A percentile compares a stretch with the other conserved stretches of the same genome.
phyloP scores from a whole-genome alignment of 2,797 vertebrate species.

The Enteromius anoplus region DNA sequence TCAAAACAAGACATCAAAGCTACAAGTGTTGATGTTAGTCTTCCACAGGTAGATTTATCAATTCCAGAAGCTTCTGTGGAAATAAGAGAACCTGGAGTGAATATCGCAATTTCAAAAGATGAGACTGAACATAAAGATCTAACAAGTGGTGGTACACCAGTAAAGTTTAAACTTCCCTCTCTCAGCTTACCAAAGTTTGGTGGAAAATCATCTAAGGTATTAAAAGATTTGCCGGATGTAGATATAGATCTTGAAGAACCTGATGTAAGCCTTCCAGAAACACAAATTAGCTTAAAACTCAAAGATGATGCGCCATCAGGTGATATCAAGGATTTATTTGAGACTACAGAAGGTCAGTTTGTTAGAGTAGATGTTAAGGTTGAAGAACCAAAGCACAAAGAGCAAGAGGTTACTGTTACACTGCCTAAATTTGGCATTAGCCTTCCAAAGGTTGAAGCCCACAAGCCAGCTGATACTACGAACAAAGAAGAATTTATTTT shows the following conservation, averaged over 20 bases:
- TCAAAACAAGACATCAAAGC: conserved; percentile 36
- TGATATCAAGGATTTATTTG: conserved; percentile 22
- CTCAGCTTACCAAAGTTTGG: conserved; percentile 60
- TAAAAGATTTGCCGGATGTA: conserved; percentile 28
- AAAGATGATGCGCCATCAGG: conserved; percentile 17
- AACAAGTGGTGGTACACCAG: conserved; percentile 50
- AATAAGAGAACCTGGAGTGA: conserved; percentile 34
- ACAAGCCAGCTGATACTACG: conserved; percentile 1
- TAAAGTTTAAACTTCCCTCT: conserved; percentile 53
- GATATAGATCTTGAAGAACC: conserved; percentile 53
- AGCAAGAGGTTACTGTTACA: conserved; percentile 37
- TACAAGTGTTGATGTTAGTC: conserved; percentile 40
- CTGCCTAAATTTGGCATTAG: conserved; percentile 65
- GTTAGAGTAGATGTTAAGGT: conserved; percentile 24
- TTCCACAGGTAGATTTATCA: conserved; percentile 42
- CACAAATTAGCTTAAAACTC: not conserved
- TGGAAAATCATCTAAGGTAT: conserved; percentile 32
- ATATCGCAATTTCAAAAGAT: conserved; percentile 47
- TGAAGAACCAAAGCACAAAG: conserved; percentile 39
- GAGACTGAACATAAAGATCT: conserved; percentile 41
- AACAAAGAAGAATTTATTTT: not conserved
- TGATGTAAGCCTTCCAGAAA: accelerated
- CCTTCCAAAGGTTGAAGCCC: conserved; percentile 44
- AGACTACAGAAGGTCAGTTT: not conserved
- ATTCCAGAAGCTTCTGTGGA: conserved; percentile 38